Evolutionary conservation across 2,888 invertebrate genomes (phyloP), one percentile per base, ranked within the genome.

Genomic region (Diloba caeruleocephala): DNA sequence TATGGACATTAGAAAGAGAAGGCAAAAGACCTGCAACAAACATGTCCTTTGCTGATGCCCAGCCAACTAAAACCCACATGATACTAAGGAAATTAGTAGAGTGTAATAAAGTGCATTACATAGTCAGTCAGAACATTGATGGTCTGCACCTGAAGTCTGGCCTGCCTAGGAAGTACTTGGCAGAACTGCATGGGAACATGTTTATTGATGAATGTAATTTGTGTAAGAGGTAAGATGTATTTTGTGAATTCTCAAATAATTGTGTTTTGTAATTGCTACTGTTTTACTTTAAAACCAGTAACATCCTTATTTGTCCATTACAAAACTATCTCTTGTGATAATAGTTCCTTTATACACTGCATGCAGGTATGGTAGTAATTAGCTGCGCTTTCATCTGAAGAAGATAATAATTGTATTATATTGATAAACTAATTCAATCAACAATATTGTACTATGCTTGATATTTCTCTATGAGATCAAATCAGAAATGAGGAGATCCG

Each of bases 121-220:
- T 99, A 23, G 95, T 99, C 14, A 98, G 98, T 79, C 99, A 99
- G 90, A 99, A 99, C 89, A 99, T 99, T 71, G 99, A 99, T 94
- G 99, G 99, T 0, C 93, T 99, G 38, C 99, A 99, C 90, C 90
- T 99, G 44, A 95, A 97, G 75, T 98, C 98, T 5, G 99, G 99
- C 2, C 89, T 99, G 56, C 93, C 95, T 0, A 94, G 98, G 54
- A 95, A 96, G 72, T 92, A 96, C 79, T 89, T 99, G 57, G 96
- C 99, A 7, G 99, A 99, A 89, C 94, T 99, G 36, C 99, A 99
- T 93, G 99, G 99, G 1, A 99, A 99, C 87, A 99, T 99, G 97
- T 99, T 98, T 90, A 95, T 97, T 23, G 98, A 99, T 84, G 97
- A 98, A 82, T 99, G 99, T 84, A 96, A 96, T 81, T 95, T 96